Evolutionary conservation across 2,888 invertebrate genomes (phyloP), one percentile per base, ranked within the genome.

Genomic region (Oscheius onirici): DNA sequence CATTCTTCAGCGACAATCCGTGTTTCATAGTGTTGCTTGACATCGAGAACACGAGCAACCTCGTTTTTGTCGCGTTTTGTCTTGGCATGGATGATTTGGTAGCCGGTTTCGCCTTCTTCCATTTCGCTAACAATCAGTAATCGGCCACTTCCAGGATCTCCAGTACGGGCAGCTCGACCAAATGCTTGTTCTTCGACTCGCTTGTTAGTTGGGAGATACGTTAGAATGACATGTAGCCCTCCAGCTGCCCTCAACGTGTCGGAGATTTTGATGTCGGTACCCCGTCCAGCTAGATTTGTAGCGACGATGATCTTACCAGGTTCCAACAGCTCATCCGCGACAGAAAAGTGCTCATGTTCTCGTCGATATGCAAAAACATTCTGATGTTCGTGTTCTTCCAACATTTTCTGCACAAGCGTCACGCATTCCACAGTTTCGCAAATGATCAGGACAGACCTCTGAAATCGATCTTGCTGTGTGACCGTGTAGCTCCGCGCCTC

Each of bases 221-320:
- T 83, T 8, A 89, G 71, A 66, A 86, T 84, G 6, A 89, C 89
- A 71, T 89, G 88, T 2, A 89, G 75, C 6, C 89, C 89, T 11
- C 88, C 88, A 3, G 72, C 72, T 26, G 58, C 44, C 11, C 65
- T 60, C 2, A 88, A 57, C 3, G 72, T 69, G 3, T 84, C 15
- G 13, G 79, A 43, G 11, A 78, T 71, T 72, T 87, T 87, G 3
- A 89, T 84, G 71, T 89, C 88, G 1, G 88, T 88, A 8, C 88
- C 89, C 22, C 89, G 75, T 15, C 89, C 88, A 15, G 88, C 88
- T 3, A 89, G 67, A 71, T 89, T 89, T 5, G 89, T 89, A 15
- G 89, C 84, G 17, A 89, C 80, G 15, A 89, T 82, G 3, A 88
- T 22, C 20, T 43, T 71, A 6, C 86, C 65, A 0, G 83, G 3